Conservation (phyloP, 2,888 invertebrate genomes). For the Amphipoea lucens region DNA sequence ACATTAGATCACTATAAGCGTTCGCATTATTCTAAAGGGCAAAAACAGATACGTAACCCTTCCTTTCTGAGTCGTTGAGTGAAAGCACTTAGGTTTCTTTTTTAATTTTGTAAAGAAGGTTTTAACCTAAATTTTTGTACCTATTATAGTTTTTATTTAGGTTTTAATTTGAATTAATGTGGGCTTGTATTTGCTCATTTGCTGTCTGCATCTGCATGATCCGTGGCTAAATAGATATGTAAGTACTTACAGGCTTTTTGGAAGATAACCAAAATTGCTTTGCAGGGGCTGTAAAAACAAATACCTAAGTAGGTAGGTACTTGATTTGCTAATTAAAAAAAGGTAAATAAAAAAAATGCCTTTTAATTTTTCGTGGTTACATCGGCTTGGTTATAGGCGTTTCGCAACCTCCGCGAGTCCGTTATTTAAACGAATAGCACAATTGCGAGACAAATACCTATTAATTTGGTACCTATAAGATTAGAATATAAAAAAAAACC, state of each 20-base stretch:
- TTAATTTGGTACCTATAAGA: too few species aligned
- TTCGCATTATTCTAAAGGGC: slow-evolving; percentile 59
- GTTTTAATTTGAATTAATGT: slow-evolving; percentile 14
- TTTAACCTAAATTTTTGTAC: slow-evolving; percentile 7
- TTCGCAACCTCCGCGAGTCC: too few species aligned
- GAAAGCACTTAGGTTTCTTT: slow-evolving; percentile 36
- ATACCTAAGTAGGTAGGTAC: neutral
- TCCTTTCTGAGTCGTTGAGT: slow-evolving; percentile 32
- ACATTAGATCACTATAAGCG: slow-evolving; percentile 66
- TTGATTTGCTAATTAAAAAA: neutral
- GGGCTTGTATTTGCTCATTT: slow-evolving; percentile 11
- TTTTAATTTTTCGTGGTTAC: too few species aligned
- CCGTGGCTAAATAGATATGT: neutral
- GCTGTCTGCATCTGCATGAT: neutral
- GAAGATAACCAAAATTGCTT: neutral
- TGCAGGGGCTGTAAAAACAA: neutral
- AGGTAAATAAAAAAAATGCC: too few species aligned
- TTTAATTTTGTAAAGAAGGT: slow-evolving; percentile 27
- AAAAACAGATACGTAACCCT: slow-evolving; percentile 57
- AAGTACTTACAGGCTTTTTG: neutral
- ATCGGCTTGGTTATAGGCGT: too few species aligned
- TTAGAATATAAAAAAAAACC: too few species aligned
- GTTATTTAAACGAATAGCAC: too few species aligned
- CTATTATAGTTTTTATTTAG: slow-evolving; percentile 13
- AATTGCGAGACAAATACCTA: too few species aligned